phyloP scores from a whole-genome alignment of 30 jellyfish, hydroid and myxozoan species.

The Clytia hemisphaerica region DNA sequence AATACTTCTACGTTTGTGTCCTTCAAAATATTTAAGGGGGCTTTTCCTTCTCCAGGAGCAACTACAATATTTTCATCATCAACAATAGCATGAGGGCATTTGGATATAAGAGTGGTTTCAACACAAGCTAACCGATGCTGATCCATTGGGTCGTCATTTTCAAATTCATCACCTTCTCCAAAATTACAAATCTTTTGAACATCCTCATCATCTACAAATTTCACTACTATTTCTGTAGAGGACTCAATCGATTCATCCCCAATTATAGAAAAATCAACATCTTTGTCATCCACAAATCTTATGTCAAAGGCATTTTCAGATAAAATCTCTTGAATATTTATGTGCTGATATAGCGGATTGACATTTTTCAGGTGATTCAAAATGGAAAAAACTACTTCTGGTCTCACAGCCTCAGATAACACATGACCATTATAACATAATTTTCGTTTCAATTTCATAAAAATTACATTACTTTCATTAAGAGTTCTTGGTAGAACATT shows the following conservation, averaged over 20 bases:
- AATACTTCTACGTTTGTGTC: slow-evolving; percentile 6
- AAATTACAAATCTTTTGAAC: no score
- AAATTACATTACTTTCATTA: slow-evolving; percentile 6
- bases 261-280: neutral
- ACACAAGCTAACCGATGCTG: neutral
- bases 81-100: slow-evolving; percentile 6
- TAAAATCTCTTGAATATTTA: neutral
- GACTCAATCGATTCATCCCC: neutral
- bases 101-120: neutral
- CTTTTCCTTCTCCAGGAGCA: neutral
- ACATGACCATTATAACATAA: slow-evolving; percentile 4
- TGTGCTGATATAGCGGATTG: neutral
- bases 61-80: neutral
- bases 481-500: neutral
- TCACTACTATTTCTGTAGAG: neutral
- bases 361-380: neutral
- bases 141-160: neutral
- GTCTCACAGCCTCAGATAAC: slow-evolving; percentile 13
- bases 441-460: slow-evolving; percentile 8
- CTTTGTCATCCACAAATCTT: neutral
- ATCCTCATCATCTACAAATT: no score
- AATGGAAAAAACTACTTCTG: neutral
- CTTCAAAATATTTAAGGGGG: neutral
- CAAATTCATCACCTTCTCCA: neutral
- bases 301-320: neutral